Conservation (phyloP, 1,140 invertebrate species). For the Lerema accius region DNA sequence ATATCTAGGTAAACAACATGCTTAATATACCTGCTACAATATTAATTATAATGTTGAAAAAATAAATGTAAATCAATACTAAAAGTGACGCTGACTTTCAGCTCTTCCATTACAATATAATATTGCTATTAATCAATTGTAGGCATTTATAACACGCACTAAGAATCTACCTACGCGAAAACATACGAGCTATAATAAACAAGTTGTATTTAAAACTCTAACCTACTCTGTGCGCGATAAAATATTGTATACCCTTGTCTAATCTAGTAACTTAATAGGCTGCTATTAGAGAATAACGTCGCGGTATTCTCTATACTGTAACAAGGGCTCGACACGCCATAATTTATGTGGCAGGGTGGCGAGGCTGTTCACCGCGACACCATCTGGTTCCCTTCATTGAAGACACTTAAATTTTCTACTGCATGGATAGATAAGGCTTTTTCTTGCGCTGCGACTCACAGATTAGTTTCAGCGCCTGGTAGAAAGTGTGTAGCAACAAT, state of each 20-base stretch:
- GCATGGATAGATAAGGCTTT: constrained; percentile 3
- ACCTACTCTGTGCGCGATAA: too few species aligned
- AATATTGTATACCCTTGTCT: constrained; percentile 36
- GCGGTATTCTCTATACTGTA: constrained; percentile 37
- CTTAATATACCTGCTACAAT: too few species aligned
- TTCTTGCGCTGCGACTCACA: not conserved
- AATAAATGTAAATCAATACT: too few species aligned
- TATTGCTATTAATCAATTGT: too few species aligned
- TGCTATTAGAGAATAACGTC: constrained; percentile 46
- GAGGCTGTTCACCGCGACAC: constrained; percentile 45
- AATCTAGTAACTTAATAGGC: constrained; percentile 36
- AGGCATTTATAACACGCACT: too few species aligned
- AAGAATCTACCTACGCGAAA: too few species aligned
- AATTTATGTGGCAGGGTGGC: constrained; percentile 60
- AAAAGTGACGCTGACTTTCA: too few species aligned
- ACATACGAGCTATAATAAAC: too few species aligned
- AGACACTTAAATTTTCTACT: constrained; percentile 35
- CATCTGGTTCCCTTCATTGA: constrained; percentile 59
- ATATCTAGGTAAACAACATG: too few species aligned
- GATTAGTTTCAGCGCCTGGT: constrained; percentile 19
- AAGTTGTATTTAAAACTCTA: too few species aligned
- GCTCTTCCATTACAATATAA: too few species aligned
- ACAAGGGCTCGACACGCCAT: constrained; percentile 57
- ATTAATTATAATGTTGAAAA: too few species aligned
- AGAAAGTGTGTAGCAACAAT: constrained; percentile 18